These are phyloP conservation scores for Sinocyclocheilus maitianheensis DNA, from an alignment of 2,113 vertebrate species.

Conservation along the genomic window DNA sequence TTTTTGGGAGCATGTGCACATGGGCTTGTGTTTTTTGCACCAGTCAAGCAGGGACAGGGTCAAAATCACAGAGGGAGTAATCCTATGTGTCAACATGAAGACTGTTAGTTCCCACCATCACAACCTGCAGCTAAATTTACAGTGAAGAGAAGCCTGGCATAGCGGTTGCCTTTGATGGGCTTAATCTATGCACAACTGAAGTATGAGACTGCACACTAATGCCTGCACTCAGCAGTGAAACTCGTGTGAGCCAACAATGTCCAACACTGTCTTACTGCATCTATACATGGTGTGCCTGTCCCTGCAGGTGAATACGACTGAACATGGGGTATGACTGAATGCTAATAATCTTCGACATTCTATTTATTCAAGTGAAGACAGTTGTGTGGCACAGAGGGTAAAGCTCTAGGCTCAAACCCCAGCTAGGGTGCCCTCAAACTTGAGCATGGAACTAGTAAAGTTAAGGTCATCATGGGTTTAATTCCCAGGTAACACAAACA, in stretches of 20 bases:
- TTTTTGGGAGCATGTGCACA: constrained; percentile 15
- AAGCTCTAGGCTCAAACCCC: neutral
- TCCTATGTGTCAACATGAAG: constrained; percentile 72
- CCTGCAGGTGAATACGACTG: neutral
- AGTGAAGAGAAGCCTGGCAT: constrained; percentile 61
- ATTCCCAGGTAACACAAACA: neutral
- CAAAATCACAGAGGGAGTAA: constrained; percentile 74
- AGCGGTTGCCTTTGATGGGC: constrained; percentile 58
- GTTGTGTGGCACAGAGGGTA: neutral
- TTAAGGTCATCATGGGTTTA: neutral
- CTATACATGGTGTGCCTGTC: constrained; percentile 24
- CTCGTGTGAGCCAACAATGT: constrained; percentile 47
- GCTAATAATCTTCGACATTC: neutral
- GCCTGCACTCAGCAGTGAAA: constrained; percentile 41
- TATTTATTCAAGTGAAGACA: neutral
- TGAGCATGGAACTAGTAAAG: neutral
- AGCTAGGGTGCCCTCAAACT: neutral
- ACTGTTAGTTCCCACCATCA: constrained; percentile 57
- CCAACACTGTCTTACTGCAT: constrained; percentile 34
- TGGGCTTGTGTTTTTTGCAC: constrained; percentile 62
- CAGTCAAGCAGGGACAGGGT: constrained; percentile 74
- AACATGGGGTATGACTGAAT: neutral
- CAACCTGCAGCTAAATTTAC: constrained; percentile 66
- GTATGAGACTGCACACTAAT: constrained; percentile 51
- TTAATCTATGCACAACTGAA: constrained; percentile 59